phyloP scores from a whole-genome alignment of 30 jellyfish, hydroid and myxozoan species.

The Hydractinia echinata region DNA sequence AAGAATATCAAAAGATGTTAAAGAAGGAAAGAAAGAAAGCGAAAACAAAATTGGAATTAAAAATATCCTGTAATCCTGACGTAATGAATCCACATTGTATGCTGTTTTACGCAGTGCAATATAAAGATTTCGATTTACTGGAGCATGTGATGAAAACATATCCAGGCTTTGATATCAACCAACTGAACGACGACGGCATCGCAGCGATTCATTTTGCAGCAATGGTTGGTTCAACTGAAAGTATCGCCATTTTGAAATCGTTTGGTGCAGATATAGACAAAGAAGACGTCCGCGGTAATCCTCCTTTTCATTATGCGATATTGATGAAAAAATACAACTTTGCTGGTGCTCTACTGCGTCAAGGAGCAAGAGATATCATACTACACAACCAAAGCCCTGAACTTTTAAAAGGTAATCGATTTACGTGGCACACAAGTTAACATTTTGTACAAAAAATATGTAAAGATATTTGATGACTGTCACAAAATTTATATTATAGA shows the following conservation, averaged over 20 bases:
- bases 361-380: not conserved
- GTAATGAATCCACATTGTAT: not conserved
- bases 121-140: slow-evolving; percentile 15
- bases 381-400: no score
- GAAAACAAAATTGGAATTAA: not conserved
- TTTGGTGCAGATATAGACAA: slow-evolving; percentile 18
- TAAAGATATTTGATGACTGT: no score
- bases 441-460: no score
- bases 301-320: slow-evolving; percentile 23
- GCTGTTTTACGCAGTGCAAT: slow-evolving; percentile 15
- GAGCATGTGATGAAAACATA: not conserved
- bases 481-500: no score
- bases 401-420: no score
- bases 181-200: slow-evolving; percentile 22
- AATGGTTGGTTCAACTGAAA: slow-evolving; percentile 18
- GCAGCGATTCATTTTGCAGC: slow-evolving; percentile 27
- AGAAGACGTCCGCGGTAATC: slow-evolving; percentile 16
- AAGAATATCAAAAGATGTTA: slow-evolving; percentile 1
- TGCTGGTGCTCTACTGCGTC: slow-evolving; percentile 1
- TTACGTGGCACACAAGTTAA: no score
- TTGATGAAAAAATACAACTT: slow-evolving; percentile 12
- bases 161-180: slow-evolving; percentile 10
- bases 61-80: not conserved
- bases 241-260: not conserved
- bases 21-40: not conserved